These are phyloP conservation scores for Semicossyphus pulcher DNA, from an alignment of 2,113 vertebrate genomes.

Conservation along the genomic window DNA sequence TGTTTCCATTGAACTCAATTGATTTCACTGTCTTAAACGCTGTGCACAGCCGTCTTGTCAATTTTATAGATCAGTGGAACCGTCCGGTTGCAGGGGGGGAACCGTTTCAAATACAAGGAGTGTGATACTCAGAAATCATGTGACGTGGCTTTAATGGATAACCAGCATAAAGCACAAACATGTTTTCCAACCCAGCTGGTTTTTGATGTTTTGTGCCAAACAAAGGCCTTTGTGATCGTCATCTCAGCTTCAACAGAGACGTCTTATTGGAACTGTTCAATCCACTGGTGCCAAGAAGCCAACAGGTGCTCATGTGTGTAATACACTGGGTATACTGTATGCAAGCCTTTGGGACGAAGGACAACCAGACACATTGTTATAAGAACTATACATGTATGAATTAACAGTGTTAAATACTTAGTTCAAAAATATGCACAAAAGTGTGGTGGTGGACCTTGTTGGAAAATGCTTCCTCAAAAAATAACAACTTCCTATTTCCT, in stretches of 20 bases:
- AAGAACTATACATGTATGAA: no score
- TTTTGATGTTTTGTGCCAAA: constrained; percentile 15
- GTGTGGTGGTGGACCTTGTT: no score
- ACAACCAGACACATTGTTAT: no score
- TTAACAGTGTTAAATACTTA: no score
- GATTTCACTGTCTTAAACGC: not conserved
- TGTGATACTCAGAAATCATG: not conserved
- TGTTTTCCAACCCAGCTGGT: not conserved
- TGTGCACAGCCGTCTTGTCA: not conserved
- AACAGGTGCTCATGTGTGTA: no score
- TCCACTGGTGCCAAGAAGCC: not conserved
- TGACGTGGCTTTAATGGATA: not conserved
- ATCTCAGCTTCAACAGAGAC: no score
- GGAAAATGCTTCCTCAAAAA: no score
- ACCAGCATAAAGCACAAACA: not conserved
- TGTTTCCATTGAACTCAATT: not conserved
- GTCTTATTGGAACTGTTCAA: not conserved
- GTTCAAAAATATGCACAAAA: no score
- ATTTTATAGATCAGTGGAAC: not conserved
- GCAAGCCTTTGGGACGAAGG: no score
- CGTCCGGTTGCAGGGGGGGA: not conserved
- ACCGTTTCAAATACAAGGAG: not conserved
- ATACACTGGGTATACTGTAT: no score
- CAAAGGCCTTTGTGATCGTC: constrained; percentile 12
- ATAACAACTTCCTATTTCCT: no score